phyloP scores from a whole-genome alignment of 2,113 vertebrate species.

The Mustelus asterias region DNA sequence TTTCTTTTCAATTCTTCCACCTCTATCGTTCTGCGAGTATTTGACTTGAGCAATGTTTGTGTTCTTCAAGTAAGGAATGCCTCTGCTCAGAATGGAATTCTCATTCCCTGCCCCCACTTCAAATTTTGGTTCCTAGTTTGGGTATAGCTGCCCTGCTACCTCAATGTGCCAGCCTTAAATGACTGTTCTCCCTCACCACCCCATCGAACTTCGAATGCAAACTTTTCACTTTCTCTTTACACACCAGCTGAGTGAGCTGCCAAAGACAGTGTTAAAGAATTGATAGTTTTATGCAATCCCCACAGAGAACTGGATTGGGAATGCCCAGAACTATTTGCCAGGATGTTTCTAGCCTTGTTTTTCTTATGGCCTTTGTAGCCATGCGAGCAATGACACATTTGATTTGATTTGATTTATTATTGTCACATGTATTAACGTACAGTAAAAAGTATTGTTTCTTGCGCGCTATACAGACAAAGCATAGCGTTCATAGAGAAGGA shows the following conservation, averaged over 20 bases:
- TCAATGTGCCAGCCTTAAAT: too few species aligned
- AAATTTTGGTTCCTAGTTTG: background rate
- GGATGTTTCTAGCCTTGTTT: background rate
- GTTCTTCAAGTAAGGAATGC: background rate
- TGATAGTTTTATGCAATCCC: background rate
- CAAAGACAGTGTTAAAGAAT: background rate
- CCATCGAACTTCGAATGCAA: too few species aligned
- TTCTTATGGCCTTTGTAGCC: background rate
- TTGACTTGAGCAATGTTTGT: background rate
- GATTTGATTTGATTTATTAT: too few species aligned
- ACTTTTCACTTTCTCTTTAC: too few species aligned
- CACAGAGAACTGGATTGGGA: background rate
- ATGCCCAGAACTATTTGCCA: background rate
- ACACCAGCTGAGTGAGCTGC: too few species aligned
- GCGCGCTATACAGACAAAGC: too few species aligned
- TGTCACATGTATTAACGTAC: too few species aligned
- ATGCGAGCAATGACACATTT: background rate
- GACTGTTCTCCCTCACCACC: too few species aligned
- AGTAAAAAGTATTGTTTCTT: too few species aligned
- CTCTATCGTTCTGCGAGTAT: background rate
- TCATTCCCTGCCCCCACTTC: too few species aligned
- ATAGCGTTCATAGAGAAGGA: too few species aligned
- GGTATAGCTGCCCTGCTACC: too few species aligned
- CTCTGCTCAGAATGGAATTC: background rate
- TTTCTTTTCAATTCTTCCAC: background rate